Conservation (phyloP, 2,888 invertebrate species). For the Alloplasta piceator region DNA sequence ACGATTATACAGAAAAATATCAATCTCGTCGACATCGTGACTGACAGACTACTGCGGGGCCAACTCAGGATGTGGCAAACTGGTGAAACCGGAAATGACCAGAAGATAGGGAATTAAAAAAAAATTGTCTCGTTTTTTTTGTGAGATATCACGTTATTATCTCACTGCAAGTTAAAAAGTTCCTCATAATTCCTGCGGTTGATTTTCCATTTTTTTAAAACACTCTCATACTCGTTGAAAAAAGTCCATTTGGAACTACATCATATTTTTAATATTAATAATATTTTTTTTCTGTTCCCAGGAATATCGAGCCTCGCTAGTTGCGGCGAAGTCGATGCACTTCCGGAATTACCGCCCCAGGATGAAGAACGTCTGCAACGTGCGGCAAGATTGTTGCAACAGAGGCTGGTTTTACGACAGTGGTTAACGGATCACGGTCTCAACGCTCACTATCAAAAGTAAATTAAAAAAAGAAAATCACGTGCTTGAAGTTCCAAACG, state of each 20-base stretch:
- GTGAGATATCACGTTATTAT: conserved; percentile 25
- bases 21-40: conserved; percentile 59
- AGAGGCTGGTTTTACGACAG: conserved; percentile 92
- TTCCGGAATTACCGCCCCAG: conserved; percentile 92
- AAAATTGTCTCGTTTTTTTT: conserved; percentile 25
- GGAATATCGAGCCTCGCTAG: conserved; percentile 93
- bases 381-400: conserved; percentile 92
- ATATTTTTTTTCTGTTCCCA: conserved; percentile 80
- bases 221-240: background rate
- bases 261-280: conserved; percentile 3
- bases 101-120: conserved; percentile 55
- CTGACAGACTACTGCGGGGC: conserved; percentile 49
- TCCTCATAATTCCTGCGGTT: background rate
- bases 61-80: conserved; percentile 23
- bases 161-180: conserved; percentile 6
- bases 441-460: conserved; percentile 90
- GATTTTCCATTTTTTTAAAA: background rate
- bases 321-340: conserved; percentile 90
- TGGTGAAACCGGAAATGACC: conserved; percentile 55
- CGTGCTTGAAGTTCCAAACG: no score
- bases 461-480: conserved; percentile 53
- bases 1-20: conserved; percentile 61
- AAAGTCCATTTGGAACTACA: background rate
- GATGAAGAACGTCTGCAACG: conserved; percentile 93
- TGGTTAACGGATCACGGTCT: conserved; percentile 91